phyloP scores from a whole-genome alignment of 2,113 vertebrate genomes.

The Psophia crepitans region DNA sequence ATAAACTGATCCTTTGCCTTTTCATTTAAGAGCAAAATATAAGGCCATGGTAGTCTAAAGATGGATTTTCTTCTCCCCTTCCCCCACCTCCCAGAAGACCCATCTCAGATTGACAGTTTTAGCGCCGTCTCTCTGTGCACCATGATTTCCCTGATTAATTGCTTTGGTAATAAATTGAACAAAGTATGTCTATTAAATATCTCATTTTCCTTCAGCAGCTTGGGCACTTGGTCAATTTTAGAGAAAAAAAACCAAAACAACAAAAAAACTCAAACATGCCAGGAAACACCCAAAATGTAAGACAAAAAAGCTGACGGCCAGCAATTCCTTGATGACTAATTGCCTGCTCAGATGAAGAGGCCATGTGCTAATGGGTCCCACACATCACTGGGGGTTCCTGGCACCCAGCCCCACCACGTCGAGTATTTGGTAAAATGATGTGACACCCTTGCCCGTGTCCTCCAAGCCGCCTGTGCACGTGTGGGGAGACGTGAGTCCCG shows the following conservation, averaged over 20 bases:
- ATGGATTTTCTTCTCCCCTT: background rate
- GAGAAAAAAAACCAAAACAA: too few species aligned
- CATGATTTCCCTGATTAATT: background rate
- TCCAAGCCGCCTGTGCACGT: background rate
- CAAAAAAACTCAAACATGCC: background rate
- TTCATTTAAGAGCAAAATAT: background rate
- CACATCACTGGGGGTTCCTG: rapidly evolving
- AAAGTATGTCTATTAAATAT: background rate
- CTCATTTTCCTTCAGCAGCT: background rate
- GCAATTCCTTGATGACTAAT: background rate
- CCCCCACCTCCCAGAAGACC: background rate
- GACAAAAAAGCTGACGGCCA: background rate
- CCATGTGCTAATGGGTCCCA: rapidly evolving
- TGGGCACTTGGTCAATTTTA: background rate
- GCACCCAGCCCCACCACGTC: background rate
- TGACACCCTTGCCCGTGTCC: background rate
- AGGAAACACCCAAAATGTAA: background rate
- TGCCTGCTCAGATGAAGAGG: background rate
- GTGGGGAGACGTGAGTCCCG: background rate
- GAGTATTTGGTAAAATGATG: background rate
- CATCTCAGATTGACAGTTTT: background rate
- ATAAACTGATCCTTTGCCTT: background rate
- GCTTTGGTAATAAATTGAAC: background rate
- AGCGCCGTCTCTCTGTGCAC: rapidly evolving
- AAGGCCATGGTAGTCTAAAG: background rate